These are phyloP conservation scores for Tringa solitaria DNA, from an alignment of 2,113 vertebrate genomes.

Conservation along the genomic window DNA sequence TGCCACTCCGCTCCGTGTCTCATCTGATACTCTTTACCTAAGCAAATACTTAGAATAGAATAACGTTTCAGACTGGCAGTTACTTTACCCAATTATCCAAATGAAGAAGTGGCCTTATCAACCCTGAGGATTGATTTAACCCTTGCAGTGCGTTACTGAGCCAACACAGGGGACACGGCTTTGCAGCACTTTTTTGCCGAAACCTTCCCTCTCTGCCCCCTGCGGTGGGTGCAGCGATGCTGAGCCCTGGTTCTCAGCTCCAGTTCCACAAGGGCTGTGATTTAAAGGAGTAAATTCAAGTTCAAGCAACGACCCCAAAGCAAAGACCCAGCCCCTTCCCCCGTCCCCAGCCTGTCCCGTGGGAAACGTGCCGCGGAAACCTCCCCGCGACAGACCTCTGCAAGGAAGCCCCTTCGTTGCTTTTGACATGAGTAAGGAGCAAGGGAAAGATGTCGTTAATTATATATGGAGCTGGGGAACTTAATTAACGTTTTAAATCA, in stretches of 20 bases:
- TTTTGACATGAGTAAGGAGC: neutral
- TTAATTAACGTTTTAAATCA: neutral
- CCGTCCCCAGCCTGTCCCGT: rapidly evolving
- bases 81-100: neutral
- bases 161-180: neutral
- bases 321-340: neutral
- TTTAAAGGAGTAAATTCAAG: neutral
- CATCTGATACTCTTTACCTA: neutral
- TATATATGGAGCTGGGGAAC: neutral
- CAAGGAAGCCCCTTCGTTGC: neutral
- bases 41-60: neutral
- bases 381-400: neutral
- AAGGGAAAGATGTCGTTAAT: neutral
- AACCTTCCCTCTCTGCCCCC: neutral
- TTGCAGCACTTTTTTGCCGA: too few relatives aligned
- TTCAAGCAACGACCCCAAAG: neutral
- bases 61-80: neutral
- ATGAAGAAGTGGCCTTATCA: neutral
- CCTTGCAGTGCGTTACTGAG: neutral
- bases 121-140: neutral
- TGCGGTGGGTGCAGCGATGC: rapidly evolving
- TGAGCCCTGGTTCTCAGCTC: neutral
- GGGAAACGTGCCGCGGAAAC: rapidly evolving
- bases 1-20: rapidly evolving
- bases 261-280: neutral